A percentile compares a stretch with the other conserved stretches of the same genome.
These are phyloP conservation scores for Dreissena polymorpha DNA, from an alignment of 1,140 invertebrate genomes.

Conservation along the genomic window DNA sequence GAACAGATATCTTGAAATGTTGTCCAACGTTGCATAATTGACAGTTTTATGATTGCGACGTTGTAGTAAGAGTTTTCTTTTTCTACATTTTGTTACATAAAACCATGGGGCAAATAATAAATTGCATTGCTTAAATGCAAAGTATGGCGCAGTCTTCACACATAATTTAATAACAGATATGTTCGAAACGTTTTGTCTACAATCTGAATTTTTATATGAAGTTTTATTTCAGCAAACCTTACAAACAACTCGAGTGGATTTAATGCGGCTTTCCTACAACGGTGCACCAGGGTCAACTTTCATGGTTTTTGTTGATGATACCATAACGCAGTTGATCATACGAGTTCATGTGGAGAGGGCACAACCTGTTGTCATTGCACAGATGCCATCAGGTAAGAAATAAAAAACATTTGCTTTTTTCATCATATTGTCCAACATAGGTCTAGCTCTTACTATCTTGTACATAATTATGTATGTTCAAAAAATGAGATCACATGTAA, in stretches of 20 bases:
- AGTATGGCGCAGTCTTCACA: too few species aligned
- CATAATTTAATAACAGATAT: too few species aligned
- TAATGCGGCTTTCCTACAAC: conserved; percentile 26
- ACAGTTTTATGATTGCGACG: too few species aligned
- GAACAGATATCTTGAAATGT: too few species aligned
- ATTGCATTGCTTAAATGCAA: too few species aligned
- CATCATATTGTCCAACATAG: not conserved
- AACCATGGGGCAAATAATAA: too few species aligned
- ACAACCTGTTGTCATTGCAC: conserved; percentile 23
- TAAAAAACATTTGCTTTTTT: not conserved
- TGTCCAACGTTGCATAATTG: too few species aligned
- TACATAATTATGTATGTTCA: too few species aligned
- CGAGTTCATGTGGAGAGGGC: conserved; percentile 28
- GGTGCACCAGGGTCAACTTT: conserved; percentile 11
- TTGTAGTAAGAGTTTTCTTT: too few species aligned
- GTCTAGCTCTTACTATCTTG: too few species aligned
- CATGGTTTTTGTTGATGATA: conserved; percentile 27
- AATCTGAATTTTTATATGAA: not conserved
- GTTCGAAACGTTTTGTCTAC: not conserved
- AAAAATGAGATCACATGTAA: not conserved
- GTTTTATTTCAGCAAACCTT: conserved; percentile 29
- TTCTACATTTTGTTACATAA: too few species aligned
- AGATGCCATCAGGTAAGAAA: conserved; percentile 22
- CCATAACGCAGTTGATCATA: conserved; percentile 34
- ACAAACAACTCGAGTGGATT: conserved; percentile 19